Base-by-base conservation (phyloP, 2,797 vertebrate genomes). In the Enteromius fasciolatus region DNA sequence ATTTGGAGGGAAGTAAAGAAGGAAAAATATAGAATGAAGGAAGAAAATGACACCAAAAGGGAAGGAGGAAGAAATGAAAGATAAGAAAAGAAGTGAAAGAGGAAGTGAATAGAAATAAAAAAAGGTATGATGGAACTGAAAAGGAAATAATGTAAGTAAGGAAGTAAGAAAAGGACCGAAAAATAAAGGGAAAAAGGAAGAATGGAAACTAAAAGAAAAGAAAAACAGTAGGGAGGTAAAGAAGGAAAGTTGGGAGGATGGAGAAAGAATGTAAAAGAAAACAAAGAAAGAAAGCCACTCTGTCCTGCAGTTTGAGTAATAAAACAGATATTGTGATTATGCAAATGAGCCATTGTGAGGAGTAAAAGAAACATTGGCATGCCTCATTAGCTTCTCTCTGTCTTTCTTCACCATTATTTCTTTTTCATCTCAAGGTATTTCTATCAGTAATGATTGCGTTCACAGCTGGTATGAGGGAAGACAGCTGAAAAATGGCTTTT, bases 401-500 rank as follows among this genome's bases (percentile, higher is more conserved):
- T 46, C 74, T 44, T 39, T 52, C 44, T 25, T 36, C 59, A 33
- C 39, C 18, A 52, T 72, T 48, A 50, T 23, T 78, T 66, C 50
- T 78, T 78, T 80, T 67, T 50, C 36, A 77, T 84, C 78, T 86
- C 75, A 85, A 84, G 82, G 84, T 81, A 84, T 76, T 87, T 86
- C 74, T 52, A 64, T 67, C 76, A 80, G 66, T 78, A 76, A 82
- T 85, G 70, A 85, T 80, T 78, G 80, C 57, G 59, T 69, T 81
- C 80, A 74, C 72, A 57, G 73, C 74, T 76, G 69, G 68, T 78
- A 54, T 80, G 66, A 78, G 78, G 80, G 66, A 64, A 86, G 87
- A 87, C 80, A 76, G 82, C 70, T 86, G 86, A 88, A 81, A 86
- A 87, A 87, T 86, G 81, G 80, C 75, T 63, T 81, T 88, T 88